Evolutionary conservation across 2,888 invertebrate genomes (phyloP).

Genomic region (Vesta saturnalis): DNA sequence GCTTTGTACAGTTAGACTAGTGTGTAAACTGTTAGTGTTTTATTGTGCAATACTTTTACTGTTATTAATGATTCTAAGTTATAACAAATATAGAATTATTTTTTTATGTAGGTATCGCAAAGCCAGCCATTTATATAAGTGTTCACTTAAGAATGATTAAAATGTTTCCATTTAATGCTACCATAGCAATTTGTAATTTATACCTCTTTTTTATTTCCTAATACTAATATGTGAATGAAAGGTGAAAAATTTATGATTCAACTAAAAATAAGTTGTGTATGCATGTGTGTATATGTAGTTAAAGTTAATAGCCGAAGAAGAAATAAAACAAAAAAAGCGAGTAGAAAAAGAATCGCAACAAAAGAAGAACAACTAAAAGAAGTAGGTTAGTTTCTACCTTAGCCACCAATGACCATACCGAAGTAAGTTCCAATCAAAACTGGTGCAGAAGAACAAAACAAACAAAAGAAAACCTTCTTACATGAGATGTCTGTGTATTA

Average conservation of each 20-base stretch:
- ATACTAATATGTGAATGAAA: no score
- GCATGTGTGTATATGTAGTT: constrained; percentile 1
- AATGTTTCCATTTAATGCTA: no score
- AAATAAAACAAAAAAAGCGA: constrained; percentile 5
- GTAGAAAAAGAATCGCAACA: constrained; percentile 11
- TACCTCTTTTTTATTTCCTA: no score
- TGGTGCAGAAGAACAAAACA: constrained; percentile 39
- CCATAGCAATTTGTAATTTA: no score
- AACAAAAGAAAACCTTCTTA: constrained; percentile 51
- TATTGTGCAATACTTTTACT: not conserved
- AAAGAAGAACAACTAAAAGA: constrained; percentile 19
- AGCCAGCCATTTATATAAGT: no score
- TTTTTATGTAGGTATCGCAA: no score
- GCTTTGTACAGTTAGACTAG: not conserved
- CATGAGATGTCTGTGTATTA: constrained; percentile 51
- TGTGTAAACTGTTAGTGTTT: not conserved
- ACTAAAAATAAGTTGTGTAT: no score
- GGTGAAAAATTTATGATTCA: no score
- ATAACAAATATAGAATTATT: no score
- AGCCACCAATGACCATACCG: constrained; percentile 34
- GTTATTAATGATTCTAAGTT: not conserved
- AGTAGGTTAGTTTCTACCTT: constrained; percentile 33
- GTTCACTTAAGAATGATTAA: no score
- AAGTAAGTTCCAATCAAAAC: constrained; percentile 33
- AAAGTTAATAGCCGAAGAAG: not conserved